These are phyloP conservation scores for Mionectes olivaceus DNA, from an alignment of 2,797 vertebrate genomes.

Conservation along the genomic window DNA sequence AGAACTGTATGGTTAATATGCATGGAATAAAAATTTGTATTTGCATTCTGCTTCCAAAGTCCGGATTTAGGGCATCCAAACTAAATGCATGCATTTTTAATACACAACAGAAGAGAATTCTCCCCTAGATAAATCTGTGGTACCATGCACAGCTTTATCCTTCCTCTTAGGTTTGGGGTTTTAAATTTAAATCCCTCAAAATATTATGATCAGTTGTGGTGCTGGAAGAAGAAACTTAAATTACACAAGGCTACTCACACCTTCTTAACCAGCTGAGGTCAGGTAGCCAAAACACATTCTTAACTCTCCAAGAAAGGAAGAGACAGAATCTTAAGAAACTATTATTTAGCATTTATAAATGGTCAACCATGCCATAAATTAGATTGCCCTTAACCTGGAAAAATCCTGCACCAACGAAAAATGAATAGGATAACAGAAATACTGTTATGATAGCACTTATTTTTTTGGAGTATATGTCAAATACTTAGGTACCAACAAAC, in stretches of 20 bases:
- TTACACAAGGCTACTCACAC: not conserved
- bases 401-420: not conserved
- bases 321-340: not conserved
- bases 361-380: not conserved
- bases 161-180: not conserved
- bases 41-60: not conserved
- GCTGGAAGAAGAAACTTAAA: not conserved
- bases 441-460: not conserved
- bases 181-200: not conserved
- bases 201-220: not conserved
- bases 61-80: not conserved
- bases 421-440: not conserved
- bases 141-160: not conserved
- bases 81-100: not conserved
- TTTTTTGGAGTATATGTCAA: not conserved
- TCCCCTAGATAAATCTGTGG: not conserved
- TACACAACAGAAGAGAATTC: not conserved
- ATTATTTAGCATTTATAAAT: not conserved
- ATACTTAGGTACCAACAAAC: not conserved
- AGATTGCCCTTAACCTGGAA: not conserved
- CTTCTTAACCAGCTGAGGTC: not conserved
- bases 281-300: not conserved
- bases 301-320: not conserved
- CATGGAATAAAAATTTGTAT: not conserved
- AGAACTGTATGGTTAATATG: not conserved